Evolutionary conservation across 2,113 vertebrate species (phyloP).

Genomic region (Epinephelus moara): DNA sequence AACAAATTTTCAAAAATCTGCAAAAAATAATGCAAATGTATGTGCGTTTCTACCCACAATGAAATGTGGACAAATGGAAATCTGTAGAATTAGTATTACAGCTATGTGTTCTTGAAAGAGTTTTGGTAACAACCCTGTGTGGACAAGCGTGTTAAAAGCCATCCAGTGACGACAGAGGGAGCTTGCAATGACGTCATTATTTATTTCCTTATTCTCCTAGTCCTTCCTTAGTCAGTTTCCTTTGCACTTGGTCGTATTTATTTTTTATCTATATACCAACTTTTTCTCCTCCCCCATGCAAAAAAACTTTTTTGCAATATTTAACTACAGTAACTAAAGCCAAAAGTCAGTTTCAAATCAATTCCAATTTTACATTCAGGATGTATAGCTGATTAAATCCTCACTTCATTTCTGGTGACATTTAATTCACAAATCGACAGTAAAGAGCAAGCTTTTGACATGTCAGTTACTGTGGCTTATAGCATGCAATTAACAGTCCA

Average conservation of each 20-base stretch:
- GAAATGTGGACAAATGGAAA: not conserved
- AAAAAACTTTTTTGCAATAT: too few relatives aligned
- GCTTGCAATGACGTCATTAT: too few relatives aligned
- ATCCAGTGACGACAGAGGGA: too few relatives aligned
- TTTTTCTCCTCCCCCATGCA: too few relatives aligned
- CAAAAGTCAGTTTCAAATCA: not conserved
- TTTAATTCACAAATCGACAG: not conserved
- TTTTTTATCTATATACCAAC: too few relatives aligned
- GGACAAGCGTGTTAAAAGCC: not conserved
- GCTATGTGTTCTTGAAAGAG: too few relatives aligned
- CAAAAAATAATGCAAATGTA: not conserved
- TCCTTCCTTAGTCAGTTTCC: too few relatives aligned
- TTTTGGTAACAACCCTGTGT: too few relatives aligned
- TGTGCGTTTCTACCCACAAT: not conserved
- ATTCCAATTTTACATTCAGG: not conserved
- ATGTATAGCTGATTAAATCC: not conserved
- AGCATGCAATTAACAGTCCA: not conserved
- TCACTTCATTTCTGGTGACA: not conserved
- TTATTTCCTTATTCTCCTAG: too few relatives aligned
- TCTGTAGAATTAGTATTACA: too few relatives aligned
- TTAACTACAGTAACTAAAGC: not conserved
- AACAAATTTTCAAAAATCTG: too few relatives aligned
- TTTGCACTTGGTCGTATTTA: too few relatives aligned
- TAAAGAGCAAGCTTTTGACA: not conserved
- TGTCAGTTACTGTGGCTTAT: not conserved